Evolutionary conservation across 2,888 invertebrate genomes (phyloP).

Genomic region (Automeris io): DNA sequence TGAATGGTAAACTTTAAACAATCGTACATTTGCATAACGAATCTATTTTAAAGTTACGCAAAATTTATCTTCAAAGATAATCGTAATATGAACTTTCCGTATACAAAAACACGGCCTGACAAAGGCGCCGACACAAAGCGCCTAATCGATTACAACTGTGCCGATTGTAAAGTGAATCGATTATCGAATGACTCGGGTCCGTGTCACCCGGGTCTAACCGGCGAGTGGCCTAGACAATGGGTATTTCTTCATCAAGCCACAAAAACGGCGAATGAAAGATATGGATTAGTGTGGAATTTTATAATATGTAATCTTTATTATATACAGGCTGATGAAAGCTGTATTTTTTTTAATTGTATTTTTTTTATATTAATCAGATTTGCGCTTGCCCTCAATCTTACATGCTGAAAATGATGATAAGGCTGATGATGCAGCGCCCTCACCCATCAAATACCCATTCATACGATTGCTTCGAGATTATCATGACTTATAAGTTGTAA

Average conservation of each 20-base stretch:
- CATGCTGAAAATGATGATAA: too few species aligned
- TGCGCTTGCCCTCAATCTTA: too few species aligned
- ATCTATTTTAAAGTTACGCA: neutral
- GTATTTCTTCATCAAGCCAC: constrained; percentile 70
- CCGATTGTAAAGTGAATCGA: constrained; percentile 65
- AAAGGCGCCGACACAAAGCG: constrained; percentile 62
- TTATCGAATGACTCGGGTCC: constrained; percentile 51
- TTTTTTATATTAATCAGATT: too few species aligned
- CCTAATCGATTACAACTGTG: constrained; percentile 63
- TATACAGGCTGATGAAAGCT: constrained; percentile 43
- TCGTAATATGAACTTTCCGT: neutral
- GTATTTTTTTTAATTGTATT: too few species aligned
- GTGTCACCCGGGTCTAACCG: constrained; percentile 69
- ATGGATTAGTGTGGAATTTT: constrained; percentile 53
- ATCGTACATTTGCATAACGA: too few species aligned
- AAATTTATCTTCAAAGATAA: neutral
- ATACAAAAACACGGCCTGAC: constrained; percentile 15
- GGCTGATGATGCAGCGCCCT: too few species aligned
- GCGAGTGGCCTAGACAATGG: constrained; percentile 50
- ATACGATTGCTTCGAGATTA: too few species aligned
- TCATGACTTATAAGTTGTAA: too few species aligned
- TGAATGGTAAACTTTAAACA: too few species aligned
- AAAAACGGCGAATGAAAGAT: constrained; percentile 59
- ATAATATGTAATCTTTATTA: constrained; percentile 30
- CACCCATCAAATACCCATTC: too few species aligned